A percentile compares a stretch with the other conserved stretches of the same genome.
Conservation (phyloP, 1,140 invertebrate species). For the Drosophila suzukii region DNA sequence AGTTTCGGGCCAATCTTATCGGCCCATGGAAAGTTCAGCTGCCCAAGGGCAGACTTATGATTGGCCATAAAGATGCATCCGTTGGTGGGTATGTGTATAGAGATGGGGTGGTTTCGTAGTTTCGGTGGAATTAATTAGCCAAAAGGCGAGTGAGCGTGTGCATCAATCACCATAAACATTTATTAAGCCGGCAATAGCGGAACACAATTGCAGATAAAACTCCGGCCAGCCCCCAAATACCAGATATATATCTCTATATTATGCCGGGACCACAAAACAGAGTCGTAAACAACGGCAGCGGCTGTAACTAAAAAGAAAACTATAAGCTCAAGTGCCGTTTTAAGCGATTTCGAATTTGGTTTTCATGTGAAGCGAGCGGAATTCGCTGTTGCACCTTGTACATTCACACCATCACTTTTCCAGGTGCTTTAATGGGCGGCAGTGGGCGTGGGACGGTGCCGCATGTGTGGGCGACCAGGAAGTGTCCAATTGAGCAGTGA, state of each 20-base stretch:
- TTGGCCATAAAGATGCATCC: conserved; percentile 46
- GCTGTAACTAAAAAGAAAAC: conserved; percentile 2
- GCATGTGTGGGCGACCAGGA: conserved; percentile 32
- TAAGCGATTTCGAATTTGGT: conserved; percentile 48
- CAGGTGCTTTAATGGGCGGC: conserved; percentile 13
- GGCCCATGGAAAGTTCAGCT: conserved; percentile 25
- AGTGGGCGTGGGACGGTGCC: conserved; percentile 1
- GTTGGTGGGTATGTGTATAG: background rate
- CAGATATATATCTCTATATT: conserved; percentile 34
- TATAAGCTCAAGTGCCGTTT: conserved; percentile 43
- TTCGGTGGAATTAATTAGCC: conserved; percentile 44
- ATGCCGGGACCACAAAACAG: conserved; percentile 34
- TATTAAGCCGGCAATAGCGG: conserved; percentile 37
- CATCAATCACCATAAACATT: conserved; percentile 56
- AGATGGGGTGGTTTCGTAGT: background rate
- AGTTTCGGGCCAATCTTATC: conserved; percentile 18
- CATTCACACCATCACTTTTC: conserved; percentile 43
- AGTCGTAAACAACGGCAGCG: conserved; percentile 43
- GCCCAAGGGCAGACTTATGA: conserved; percentile 19
- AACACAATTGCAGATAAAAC: conserved; percentile 55
- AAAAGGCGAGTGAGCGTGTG: conserved; percentile 13
- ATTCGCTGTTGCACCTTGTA: conserved; percentile 44
- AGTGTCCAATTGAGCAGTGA: conserved; percentile 24
- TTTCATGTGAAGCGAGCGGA: conserved; percentile 42
- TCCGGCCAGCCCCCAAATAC: conserved; percentile 19